A percentile compares a stretch with the other conserved stretches of the same genome.
Conservation (phyloP, 37 sponge, comb jelly and placozoan genomes). For the Aplysina aerophoba region DNA sequence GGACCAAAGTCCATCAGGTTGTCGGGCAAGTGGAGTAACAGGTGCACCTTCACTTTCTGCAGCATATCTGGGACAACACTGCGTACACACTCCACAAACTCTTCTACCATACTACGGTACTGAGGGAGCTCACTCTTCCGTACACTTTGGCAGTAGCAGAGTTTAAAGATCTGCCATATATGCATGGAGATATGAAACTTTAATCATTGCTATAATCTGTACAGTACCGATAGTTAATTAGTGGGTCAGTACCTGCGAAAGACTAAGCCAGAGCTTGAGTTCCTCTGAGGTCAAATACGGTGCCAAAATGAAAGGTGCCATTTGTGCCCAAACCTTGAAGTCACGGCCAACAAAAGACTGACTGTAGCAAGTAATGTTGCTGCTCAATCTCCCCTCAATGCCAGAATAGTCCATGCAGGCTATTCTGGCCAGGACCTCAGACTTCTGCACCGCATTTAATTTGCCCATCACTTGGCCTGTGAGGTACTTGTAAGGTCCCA, state of each 20-base stretch:
- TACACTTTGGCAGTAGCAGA: background rate
- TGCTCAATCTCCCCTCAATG: no score
- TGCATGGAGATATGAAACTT: background rate
- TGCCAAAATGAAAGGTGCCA: constrained; percentile 13
- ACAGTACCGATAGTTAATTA: no score
- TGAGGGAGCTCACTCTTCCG: background rate
- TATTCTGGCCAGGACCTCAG: no score
- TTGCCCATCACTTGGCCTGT: no score
- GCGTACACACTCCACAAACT: constrained; percentile 29
- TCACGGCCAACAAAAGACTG: no score
- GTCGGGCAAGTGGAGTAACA: constrained; percentile 53
- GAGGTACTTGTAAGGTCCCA: constrained; percentile 60
- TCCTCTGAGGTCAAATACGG: background rate
- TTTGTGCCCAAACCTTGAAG: no score
- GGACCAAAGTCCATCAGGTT: constrained; percentile 57
- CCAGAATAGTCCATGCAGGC: no score
- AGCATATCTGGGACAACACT: constrained; percentile 5
- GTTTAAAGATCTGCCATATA: background rate
- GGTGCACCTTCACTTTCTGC: constrained; percentile 45
- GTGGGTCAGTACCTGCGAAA: no score
- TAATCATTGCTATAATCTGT: background rate
- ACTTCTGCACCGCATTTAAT: no score
- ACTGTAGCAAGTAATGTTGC: no score
- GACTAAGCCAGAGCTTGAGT: background rate
- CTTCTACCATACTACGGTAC: background rate